Percentiles rank a stretch among this genome's conserved stretches.
Conservation (phyloP, 2,113 vertebrate genomes). For the Corythornis madagascariensis region DNA sequence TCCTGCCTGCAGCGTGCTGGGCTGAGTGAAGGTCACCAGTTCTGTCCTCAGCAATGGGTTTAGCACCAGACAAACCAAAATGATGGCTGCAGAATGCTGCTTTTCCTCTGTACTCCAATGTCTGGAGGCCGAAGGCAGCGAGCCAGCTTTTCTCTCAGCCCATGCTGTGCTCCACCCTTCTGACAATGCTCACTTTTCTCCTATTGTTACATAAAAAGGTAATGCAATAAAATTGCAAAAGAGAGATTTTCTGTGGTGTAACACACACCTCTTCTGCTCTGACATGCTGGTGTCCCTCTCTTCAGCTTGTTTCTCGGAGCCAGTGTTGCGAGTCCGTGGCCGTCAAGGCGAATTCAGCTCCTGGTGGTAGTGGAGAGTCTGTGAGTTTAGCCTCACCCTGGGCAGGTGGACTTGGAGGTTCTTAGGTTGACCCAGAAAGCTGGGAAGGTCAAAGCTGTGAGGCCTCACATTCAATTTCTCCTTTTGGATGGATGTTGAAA, state of each 20-base stretch:
- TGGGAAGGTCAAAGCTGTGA: neutral
- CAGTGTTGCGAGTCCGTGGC: neutral
- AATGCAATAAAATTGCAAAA: conserved; percentile 60
- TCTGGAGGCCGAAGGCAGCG: neutral
- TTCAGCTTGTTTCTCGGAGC: neutral
- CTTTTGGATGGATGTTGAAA: neutral
- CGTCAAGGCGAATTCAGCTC: neutral
- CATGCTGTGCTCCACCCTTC: conserved; percentile 56
- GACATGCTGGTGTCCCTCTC: neutral
- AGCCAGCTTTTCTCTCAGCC: conserved; percentile 65
- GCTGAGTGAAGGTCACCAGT: conserved; percentile 5
- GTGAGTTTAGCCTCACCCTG: neutral
- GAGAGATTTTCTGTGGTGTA: conserved; percentile 29
- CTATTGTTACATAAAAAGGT: conserved; percentile 55
- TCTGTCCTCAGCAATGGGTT: neutral
- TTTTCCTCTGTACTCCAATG: conserved; percentile 54
- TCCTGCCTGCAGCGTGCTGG: neutral
- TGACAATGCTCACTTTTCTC: conserved; percentile 67
- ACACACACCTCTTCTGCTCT: neutral
- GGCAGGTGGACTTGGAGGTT: neutral
- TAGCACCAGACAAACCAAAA: conserved; percentile 33
- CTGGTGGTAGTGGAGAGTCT: neutral
- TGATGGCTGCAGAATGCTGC: neutral
- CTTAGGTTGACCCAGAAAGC: neutral
- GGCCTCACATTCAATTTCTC: neutral